A percentile compares a stretch with the other conserved stretches of the same genome.
These are phyloP conservation scores for Hyaena hyaena DNA, from an alignment of 2,113 vertebrate genomes.

Conservation along the genomic window DNA sequence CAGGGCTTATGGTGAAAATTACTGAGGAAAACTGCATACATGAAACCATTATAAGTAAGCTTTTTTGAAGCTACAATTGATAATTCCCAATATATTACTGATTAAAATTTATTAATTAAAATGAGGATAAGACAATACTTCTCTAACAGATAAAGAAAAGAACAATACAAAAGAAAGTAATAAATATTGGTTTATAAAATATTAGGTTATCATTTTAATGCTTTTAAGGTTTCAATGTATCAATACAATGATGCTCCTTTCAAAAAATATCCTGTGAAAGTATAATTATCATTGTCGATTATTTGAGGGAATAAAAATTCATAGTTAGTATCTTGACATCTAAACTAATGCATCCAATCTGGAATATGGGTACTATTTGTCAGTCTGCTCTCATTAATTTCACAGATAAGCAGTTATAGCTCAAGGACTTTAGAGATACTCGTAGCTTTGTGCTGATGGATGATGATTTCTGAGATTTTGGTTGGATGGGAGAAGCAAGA, in stretches of 20 bases:
- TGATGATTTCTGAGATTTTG: neutral
- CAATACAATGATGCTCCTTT: neutral
- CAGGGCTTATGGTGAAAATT: conserved; percentile 16
- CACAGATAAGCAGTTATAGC: neutral
- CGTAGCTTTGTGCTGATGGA: neutral
- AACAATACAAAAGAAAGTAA: neutral
- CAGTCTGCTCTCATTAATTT: neutral
- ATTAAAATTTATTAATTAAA: conserved; percentile 27
- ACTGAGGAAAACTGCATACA: neutral
- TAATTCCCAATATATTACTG: neutral
- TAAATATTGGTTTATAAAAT: conserved; percentile 22
- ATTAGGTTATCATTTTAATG: neutral
- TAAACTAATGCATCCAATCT: neutral
- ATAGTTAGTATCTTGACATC: neutral
- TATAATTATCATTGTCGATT: neutral
- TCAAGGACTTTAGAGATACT: neutral
- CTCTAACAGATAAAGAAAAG: neutral
- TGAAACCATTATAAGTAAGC: neutral
- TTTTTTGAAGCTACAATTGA: conserved; percentile 12
- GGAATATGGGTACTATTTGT: neutral
- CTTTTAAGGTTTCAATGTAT: neutral
- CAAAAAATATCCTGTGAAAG: neutral
- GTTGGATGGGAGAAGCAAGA: neutral
- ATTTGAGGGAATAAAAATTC: neutral
- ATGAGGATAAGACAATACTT: neutral